Conservation (phyloP, 2,113 vertebrate genomes). For the Lynx canadensis region DNA sequence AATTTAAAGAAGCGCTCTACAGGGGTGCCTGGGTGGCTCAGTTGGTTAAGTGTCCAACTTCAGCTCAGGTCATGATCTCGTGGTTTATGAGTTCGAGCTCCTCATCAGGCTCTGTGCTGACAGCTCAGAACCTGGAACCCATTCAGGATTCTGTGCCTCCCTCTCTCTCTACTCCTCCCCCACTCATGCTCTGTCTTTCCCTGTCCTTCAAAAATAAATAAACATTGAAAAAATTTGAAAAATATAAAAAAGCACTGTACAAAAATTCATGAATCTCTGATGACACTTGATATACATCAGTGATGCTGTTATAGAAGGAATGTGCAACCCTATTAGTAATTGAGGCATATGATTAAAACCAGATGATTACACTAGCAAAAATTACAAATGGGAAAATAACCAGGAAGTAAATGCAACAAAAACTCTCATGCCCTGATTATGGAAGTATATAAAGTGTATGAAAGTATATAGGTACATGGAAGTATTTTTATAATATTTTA, state of each 20-base stretch:
- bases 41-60: too few relatives aligned
- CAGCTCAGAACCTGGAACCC: too few relatives aligned
- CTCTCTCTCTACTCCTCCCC: too few relatives aligned
- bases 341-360: neutral
- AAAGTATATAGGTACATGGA: neutral
- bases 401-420: neutral
- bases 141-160: too few relatives aligned
- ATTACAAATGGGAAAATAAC: neutral
- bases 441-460: neutral
- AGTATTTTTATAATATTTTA: neutral
- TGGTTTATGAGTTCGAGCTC: too few relatives aligned
- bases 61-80: too few relatives aligned
- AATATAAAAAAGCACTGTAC: neutral
- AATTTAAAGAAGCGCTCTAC: neutral
- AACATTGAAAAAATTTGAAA: neutral
- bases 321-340: neutral
- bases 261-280: neutral
- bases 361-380: neutral
- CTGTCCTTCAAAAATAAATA: too few relatives aligned
- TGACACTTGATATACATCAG: neutral
- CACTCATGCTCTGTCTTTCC: too few relatives aligned
- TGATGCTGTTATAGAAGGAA: neutral
- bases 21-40: too few relatives aligned
- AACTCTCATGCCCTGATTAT: neutral
- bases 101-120: too few relatives aligned